phyloP scores from a whole-genome alignment of 2,888 invertebrate species.

The Hybos culiciformis region DNA sequence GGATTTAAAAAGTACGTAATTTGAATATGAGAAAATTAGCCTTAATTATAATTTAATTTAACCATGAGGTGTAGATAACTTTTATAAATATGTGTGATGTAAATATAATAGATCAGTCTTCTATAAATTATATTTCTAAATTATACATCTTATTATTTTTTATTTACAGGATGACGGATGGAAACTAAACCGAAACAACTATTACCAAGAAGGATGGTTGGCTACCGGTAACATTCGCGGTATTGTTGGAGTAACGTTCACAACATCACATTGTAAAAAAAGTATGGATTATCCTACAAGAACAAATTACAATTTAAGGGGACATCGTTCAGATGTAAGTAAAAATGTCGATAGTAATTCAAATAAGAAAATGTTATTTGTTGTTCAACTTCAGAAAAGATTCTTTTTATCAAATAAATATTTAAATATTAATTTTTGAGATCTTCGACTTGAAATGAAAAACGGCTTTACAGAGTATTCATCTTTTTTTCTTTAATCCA shows the following conservation, averaged over 20 bases:
- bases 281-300: constrained; percentile 75
- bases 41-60: no score
- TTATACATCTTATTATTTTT: not conserved
- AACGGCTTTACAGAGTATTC: not conserved
- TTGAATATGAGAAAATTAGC: no score
- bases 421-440: not conserved
- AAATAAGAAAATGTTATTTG: not conserved
- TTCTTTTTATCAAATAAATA: not conserved
- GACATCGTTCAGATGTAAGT: constrained; percentile 88
- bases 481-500: not conserved
- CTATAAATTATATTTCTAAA: not conserved
- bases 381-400: not conserved
- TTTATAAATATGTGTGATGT: no score
- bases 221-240: constrained; percentile 90
- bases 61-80: no score
- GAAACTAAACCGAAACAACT: constrained; percentile 89
- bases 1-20: no score
- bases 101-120: not conserved
- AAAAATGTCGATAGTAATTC: no score
- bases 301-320: constrained; percentile 93
- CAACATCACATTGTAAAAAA: constrained; percentile 81
- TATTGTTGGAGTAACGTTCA: constrained; percentile 91
- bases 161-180: constrained; percentile 74
- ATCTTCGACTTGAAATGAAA: not conserved
- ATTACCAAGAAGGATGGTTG: constrained; percentile 96